phyloP scores from a whole-genome alignment of 1,140 invertebrate genomes.

The Drosophila carrolli region DNA sequence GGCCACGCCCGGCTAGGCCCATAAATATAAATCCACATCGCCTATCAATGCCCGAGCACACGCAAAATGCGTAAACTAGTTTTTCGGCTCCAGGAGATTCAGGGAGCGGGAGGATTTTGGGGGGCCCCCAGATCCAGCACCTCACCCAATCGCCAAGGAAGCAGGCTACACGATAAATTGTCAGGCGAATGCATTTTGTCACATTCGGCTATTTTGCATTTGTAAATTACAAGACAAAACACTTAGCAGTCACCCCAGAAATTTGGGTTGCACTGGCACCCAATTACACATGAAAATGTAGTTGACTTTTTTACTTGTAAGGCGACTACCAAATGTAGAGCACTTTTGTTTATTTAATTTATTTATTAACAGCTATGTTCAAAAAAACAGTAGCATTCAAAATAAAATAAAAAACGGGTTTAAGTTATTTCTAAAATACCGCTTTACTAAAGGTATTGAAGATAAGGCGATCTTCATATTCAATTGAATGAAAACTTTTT shows the following conservation, averaged over 20 bases:
- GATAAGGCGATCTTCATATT: too few species aligned
- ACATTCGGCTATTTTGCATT: conserved; percentile 72
- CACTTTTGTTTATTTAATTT: conserved; percentile 16
- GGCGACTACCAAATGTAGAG: conserved; percentile 12
- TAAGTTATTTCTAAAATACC: too few species aligned
- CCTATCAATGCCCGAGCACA: conserved; percentile 39
- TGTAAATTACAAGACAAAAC: conserved; percentile 79
- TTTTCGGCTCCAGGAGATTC: conserved; percentile 49
- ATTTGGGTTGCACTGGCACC: conserved; percentile 26
- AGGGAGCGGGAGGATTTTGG: conserved; percentile 10
- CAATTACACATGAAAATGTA: conserved; percentile 58
- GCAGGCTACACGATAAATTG: conserved; percentile 68
- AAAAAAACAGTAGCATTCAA: background rate
- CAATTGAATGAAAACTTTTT: too few species aligned
- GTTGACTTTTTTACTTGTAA: conserved; percentile 30
- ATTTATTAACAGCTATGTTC: conserved; percentile 1
- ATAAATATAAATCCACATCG: conserved; percentile 40
- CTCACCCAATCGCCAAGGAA: conserved; percentile 53
- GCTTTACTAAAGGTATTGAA: too few species aligned
- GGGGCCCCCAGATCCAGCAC: conserved; percentile 7
- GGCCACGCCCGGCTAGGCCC: conserved; percentile 53
- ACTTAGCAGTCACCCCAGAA: conserved; percentile 59
- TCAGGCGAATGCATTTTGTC: conserved; percentile 74
- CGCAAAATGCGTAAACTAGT: conserved; percentile 77
- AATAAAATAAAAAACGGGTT: too few species aligned